Evolutionary conservation across 1,140 invertebrate genomes (phyloP), one percentile per base, ranked within the genome.

Genomic region (Papilio glaucus): DNA sequence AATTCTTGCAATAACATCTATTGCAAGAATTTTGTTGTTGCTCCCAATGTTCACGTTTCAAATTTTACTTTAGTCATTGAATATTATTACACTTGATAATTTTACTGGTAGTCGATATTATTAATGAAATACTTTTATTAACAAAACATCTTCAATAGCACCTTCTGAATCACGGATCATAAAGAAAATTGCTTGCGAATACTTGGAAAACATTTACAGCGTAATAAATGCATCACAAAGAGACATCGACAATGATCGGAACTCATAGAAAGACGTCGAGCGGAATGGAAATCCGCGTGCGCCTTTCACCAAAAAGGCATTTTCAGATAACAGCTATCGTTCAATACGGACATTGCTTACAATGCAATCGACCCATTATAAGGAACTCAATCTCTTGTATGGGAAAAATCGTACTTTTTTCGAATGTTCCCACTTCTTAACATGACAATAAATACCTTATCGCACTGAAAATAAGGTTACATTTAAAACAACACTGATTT

Each of bases 331-430:
- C 80, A 77, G 45, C 69, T 65, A 72, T 69, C 78, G 70, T 39
- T 81, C 83, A 85, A 89, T 85, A 80, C 77, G 74, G 71, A 68
- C 60, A 74, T 77, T 80, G 81, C 78, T 83, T 78, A 90, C 86
- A 90, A 88, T 85, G 83, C 87, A 81, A 82, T 78, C 79, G 72
- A 38, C 49, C 83, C 85, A 87, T 90, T 90, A 90, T 91, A 84
- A 89, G 83, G 81, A 83, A 88, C 82, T 81, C 80, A 85, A 82
- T 85, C 74, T 72, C 65, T 74, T 74, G 62, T 65, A 65, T 65
- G 62, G 33, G 62, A 39, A 65, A 65, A 37, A 65, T 39, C n/a
- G 26, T 21, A 12, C 33, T 65, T 65, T 65, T 65, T 65, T 29
- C 15, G 39, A 39, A 39, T 9, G 5, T 9, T 39, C 39, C n/a